Percentiles rank a stretch among this genome's conserved stretches.
Evolutionary conservation across 2,113 vertebrate genomes (phyloP).

Genomic region (Aptenodytes patagonicus): DNA sequence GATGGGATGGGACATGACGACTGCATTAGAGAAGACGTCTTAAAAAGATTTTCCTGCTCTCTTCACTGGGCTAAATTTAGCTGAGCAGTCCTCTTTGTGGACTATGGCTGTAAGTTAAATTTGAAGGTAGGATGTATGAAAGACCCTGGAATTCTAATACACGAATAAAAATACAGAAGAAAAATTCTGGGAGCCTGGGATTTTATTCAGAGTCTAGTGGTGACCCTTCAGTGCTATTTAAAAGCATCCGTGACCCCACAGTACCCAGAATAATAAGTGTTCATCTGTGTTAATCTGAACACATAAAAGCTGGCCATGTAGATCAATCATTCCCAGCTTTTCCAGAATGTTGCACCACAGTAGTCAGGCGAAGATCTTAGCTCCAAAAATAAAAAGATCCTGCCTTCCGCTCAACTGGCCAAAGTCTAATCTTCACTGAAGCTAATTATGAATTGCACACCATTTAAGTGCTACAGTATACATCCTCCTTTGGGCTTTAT

Average conservation of each 20-base stretch:
- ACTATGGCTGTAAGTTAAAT: background rate
- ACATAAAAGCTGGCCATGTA: background rate
- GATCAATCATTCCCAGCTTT: background rate
- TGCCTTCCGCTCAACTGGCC: background rate
- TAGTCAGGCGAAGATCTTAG: background rate
- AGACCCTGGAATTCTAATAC: background rate
- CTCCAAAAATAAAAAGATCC: conserved; percentile 13
- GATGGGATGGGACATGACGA: rapidly evolving
- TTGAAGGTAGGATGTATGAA: background rate
- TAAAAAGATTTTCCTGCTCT: background rate
- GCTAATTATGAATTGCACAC: background rate
- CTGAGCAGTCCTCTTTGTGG: background rate
- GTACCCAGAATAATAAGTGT: background rate
- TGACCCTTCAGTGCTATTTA: background rate
- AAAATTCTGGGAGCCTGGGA: background rate
- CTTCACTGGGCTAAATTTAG: conserved; percentile 9
- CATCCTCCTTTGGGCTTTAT: background rate
- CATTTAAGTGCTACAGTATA: background rate
- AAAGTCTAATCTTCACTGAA: background rate
- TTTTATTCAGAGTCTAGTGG: background rate
- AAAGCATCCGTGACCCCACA: background rate
- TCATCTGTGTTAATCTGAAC: background rate
- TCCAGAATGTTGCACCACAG: background rate
- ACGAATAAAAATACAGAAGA: background rate
- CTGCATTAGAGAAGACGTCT: background rate